A percentile compares a stretch with the other conserved stretches of the same genome.
These are phyloP conservation scores for Meloidogyne hapla DNA, from an alignment of 1,140 invertebrate genomes.

Conservation along the genomic window DNA sequence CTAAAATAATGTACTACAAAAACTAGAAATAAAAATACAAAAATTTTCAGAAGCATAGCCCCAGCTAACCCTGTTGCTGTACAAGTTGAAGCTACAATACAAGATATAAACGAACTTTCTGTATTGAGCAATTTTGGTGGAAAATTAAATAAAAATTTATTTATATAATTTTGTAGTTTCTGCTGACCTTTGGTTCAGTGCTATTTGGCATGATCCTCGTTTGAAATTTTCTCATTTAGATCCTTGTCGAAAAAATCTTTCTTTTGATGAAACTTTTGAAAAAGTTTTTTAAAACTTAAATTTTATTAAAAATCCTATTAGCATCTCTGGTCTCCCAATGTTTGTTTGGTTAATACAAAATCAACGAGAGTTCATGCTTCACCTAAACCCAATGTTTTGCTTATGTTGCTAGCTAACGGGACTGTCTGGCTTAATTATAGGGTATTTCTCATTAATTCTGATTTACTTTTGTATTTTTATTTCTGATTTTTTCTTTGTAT, in stretches of 20 bases:
- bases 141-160: not conserved
- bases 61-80: slow-evolving; percentile 51
- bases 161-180: slow-evolving; percentile 42
- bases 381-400: slow-evolving; percentile 59
- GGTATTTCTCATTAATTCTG: slow-evolving; percentile 29
- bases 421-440: slow-evolving; percentile 63
- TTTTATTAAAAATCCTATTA: slow-evolving; percentile 31
- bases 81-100: slow-evolving; percentile 59
- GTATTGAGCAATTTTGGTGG: slow-evolving; percentile 51
- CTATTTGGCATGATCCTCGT: slow-evolving; percentile 60
- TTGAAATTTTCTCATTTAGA: slow-evolving; percentile 61
- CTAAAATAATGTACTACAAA: not conserved
- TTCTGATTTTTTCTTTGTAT: too few relatives aligned
- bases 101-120: slow-evolving; percentile 59
- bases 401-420: slow-evolving; percentile 61
- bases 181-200: slow-evolving; percentile 61
- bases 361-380: slow-evolving; percentile 52
- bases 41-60: slow-evolving; percentile 36
- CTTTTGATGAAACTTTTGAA: slow-evolving; percentile 63
- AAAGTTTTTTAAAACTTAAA: slow-evolving; percentile 40
- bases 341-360: slow-evolving; percentile 63
- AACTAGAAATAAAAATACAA: not conserved
- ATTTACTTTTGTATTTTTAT: too few relatives aligned
- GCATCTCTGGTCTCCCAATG: slow-evolving; percentile 61
- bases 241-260: slow-evolving; percentile 57